Conservation (phyloP, 2,113 vertebrate species). For the Pungitius pungitius region DNA sequence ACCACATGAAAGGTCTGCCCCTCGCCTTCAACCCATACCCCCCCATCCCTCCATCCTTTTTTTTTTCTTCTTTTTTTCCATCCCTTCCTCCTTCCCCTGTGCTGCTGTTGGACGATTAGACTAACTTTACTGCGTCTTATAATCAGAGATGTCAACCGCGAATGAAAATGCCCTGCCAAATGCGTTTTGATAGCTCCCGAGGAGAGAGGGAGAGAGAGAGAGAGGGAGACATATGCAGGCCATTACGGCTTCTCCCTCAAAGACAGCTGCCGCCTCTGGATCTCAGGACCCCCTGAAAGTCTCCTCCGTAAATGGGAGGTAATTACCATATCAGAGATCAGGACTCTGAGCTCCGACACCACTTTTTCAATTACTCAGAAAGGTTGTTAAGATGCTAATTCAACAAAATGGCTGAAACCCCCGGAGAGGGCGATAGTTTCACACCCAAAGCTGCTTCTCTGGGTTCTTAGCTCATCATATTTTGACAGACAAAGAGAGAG, state of each 20-base stretch:
- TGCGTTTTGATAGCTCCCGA: slow-evolving; percentile 66
- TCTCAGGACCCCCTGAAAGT: slow-evolving; percentile 67
- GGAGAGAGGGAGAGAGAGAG: slow-evolving; percentile 58
- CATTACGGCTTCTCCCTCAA: slow-evolving; percentile 72
- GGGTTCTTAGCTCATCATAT: slow-evolving; percentile 74
- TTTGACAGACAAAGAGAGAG: slow-evolving; percentile 60
- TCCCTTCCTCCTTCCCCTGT: slow-evolving; percentile 34
- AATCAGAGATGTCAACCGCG: slow-evolving; percentile 75
- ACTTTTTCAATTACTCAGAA: slow-evolving; percentile 80
- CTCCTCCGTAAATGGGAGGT: slow-evolving; percentile 71
- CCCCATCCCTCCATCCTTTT: slow-evolving; percentile 25
- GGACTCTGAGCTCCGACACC: slow-evolving; percentile 73
- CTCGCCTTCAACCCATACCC: slow-evolving; percentile 49
- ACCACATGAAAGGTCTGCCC: slow-evolving; percentile 72
- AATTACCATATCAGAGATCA: slow-evolving; percentile 78
- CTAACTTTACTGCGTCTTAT: slow-evolving; percentile 74
- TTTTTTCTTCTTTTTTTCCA: not conserved
- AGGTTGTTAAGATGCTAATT: slow-evolving; percentile 82
- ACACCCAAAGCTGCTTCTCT: slow-evolving; percentile 66
- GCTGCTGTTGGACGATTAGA: slow-evolving; percentile 71
- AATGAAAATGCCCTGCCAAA: slow-evolving; percentile 66
- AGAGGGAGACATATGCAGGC: slow-evolving; percentile 71
- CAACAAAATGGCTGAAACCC: slow-evolving; percentile 74
- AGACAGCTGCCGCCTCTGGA: slow-evolving; percentile 71
- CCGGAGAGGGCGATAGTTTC: slow-evolving; percentile 71